Evolutionary conservation across 2,797 vertebrate genomes (phyloP).

Genomic region (Melanotaenia trifasciata): DNA sequence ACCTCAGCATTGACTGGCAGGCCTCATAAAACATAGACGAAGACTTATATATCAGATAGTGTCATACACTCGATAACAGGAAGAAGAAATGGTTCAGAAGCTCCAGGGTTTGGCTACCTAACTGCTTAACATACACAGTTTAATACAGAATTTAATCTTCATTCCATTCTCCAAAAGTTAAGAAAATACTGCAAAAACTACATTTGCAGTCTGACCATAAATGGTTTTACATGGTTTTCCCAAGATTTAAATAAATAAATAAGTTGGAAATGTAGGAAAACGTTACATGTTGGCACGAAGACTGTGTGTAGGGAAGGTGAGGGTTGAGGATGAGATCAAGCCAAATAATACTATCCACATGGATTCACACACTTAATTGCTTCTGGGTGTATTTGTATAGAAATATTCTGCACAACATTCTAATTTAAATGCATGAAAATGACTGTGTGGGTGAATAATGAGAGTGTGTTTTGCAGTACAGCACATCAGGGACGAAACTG

Average conservation of each 20-base stretch:
- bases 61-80: conserved; percentile 1
- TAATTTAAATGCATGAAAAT: conserved; percentile 41
- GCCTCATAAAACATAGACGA: conserved; percentile 51
- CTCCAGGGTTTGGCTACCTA: background rate
- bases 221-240: background rate
- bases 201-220: conserved; percentile 3
- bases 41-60: conserved; percentile 29
- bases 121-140: background rate
- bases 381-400: conserved; percentile 27
- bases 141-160: conserved; percentile 2
- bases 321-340: background rate
- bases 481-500: conserved; percentile 27
- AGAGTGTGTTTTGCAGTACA: conserved; percentile 33
- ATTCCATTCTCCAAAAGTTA: background rate
- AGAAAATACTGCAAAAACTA: conserved; percentile 10
- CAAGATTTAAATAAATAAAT: background rate
- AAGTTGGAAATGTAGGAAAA: background rate
- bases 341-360: conserved; percentile 8
- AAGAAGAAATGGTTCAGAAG: background rate
- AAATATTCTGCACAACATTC: conserved; percentile 35
- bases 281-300: background rate
- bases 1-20: conserved; percentile 30
- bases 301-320: background rate
- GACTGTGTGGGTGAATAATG: conserved; percentile 49
- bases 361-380: conserved; percentile 4